These are phyloP conservation scores for Mercenaria mercenaria DNA, from an alignment of 1,140 invertebrate species.

Conservation along the genomic window DNA sequence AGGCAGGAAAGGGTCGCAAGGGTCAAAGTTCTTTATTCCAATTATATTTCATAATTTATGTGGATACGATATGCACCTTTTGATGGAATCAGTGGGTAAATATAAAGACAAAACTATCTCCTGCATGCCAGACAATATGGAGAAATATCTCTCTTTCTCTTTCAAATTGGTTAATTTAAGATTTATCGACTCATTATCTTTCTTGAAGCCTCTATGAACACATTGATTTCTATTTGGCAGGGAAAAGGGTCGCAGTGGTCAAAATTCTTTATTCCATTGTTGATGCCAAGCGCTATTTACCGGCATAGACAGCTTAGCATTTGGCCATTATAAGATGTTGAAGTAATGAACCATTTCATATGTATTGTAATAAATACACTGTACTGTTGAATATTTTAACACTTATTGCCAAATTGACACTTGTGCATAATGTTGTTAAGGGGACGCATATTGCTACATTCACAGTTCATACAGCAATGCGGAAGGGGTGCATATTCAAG, in stretches of 20 bases:
- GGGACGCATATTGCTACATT: no score
- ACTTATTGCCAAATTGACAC: no score
- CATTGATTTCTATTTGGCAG: no score
- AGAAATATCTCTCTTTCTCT: conserved; percentile 78
- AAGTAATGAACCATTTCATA: conserved; percentile 18
- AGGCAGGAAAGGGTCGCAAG: no score
- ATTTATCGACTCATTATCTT: conserved; percentile 44
- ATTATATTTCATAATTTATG: conserved; percentile 85
- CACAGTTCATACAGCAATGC: no score
- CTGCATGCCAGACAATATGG: conserved; percentile 84
- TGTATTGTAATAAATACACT: no score
- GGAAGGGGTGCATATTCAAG: no score
- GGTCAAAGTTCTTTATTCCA: conserved; percentile 75
- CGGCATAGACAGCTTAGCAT: not conserved
- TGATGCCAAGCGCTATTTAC: conserved; percentile 59
- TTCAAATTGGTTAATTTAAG: conserved; percentile 46
- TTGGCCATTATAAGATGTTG: conserved; percentile 1
- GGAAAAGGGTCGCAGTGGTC: not conserved
- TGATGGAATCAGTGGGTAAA: conserved; percentile 79
- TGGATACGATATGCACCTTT: conserved; percentile 83
- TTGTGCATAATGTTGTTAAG: no score
- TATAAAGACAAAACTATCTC: conserved; percentile 76
- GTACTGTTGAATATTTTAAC: no score
- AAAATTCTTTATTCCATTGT: conserved; percentile 78
- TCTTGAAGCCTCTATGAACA: no score